phyloP scores from a whole-genome alignment of 2,113 vertebrate species.

The Anser cygnoides region DNA sequence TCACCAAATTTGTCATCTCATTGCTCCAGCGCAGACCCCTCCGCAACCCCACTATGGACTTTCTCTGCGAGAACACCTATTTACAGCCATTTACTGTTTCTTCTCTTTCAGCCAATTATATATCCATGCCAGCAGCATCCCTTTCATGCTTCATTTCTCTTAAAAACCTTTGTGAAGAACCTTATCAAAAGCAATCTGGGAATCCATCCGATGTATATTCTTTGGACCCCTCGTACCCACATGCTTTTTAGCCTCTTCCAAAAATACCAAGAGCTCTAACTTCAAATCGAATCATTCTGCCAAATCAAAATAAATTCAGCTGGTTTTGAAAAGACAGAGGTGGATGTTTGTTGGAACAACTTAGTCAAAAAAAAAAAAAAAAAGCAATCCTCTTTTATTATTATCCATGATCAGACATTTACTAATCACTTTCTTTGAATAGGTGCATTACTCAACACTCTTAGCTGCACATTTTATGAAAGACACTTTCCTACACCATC shows the following conservation, averaged over 20 bases:
- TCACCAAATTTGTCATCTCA: not conserved
- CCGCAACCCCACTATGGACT: not conserved
- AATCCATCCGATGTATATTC: not conserved
- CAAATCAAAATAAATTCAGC: not conserved
- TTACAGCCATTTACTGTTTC: not conserved
- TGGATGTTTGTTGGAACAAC: not conserved
- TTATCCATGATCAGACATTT: not conserved
- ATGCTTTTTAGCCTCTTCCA: not conserved
- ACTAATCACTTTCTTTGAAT: not conserved
- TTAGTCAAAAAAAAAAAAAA: not conserved
- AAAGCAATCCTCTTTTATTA: not conserved
- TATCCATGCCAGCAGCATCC: not conserved
- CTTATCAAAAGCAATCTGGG: not conserved
- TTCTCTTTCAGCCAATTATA: not conserved
- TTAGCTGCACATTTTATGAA: not conserved
- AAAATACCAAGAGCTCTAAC: not conserved
- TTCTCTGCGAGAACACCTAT: not conserved
- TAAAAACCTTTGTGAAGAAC: not conserved
- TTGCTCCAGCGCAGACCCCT: not conserved
- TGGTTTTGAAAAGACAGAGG: not conserved
- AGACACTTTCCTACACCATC: not conserved
- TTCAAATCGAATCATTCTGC: not conserved
- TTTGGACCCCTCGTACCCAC: not conserved
- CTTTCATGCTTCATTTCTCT: not conserved
- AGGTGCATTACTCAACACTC: not conserved